Evolutionary conservation across 2,797 vertebrate species (phyloP).

Genomic region (Onychomys arenicola): DNA sequence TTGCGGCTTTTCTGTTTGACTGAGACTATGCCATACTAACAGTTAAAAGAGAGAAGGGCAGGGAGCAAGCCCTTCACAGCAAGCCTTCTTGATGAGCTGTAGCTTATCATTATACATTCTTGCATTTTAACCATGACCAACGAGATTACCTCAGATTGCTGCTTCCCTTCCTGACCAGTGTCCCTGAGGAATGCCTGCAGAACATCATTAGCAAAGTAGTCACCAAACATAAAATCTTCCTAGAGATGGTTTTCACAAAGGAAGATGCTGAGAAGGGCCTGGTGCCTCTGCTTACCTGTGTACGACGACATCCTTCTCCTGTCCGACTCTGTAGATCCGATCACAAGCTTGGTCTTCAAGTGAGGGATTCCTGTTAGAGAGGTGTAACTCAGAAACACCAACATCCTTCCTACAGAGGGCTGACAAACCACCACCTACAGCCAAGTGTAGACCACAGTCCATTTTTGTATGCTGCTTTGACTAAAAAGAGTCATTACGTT

Average conservation of each 20-base stretch:
- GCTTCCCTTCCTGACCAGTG: background rate
- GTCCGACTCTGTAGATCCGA: conserved; percentile 97
- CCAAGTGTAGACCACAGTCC: background rate
- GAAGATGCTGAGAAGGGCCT: background rate
- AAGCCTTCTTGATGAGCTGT: background rate
- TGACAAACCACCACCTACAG: background rate
- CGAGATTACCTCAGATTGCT: background rate
- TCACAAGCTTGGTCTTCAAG: conserved; percentile 98
- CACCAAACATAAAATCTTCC: background rate
- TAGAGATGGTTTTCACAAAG: background rate
- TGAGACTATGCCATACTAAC: background rate
- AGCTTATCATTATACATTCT: background rate
- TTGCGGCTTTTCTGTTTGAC: background rate
- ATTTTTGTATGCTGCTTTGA: background rate
- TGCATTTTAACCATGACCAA: background rate
- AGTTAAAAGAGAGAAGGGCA: background rate
- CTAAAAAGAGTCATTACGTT: background rate
- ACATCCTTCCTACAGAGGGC: background rate
- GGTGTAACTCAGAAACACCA: background rate
- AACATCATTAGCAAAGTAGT: background rate
- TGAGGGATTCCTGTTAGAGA: conserved; percentile 94
- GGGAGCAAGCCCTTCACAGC: background rate
- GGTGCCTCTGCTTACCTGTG: conserved; percentile 90
- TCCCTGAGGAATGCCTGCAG: background rate
- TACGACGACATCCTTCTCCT: conserved; percentile 93